Base-by-base conservation (phyloP, 2,888 invertebrate species). In the Dasysyrphus albostriatus region DNA sequence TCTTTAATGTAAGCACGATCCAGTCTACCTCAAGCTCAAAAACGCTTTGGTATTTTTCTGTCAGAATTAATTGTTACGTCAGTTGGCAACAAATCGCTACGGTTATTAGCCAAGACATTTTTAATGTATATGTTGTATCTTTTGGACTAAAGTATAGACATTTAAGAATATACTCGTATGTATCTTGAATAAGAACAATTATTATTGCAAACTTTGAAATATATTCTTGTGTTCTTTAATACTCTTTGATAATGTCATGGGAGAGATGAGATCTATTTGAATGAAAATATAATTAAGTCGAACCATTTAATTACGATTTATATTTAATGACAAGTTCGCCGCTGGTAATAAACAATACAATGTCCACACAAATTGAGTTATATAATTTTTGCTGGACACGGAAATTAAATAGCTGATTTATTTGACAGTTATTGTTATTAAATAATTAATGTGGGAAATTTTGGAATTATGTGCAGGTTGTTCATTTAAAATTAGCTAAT, bases 21-120 rank as follows among this genome's bases (percentile, higher is more conserved):
- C 19, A 24, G 0, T 34, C 5, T 37, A 51, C 32, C 54, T 37
- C n/a, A 7, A 51, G 51, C 51, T 65, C 34, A 49, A 10, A 34
- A 39, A 37, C 24, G 69, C 9, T 69, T 69, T 19, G 34, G 5
- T 19, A 32, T 24, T 61, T 39, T 49, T 39, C 69, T 69, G 69
- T 51, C 54, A 54, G 69, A 39, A 69, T 37, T 69, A 54, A 69
- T 69, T 54, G 69, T 69, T 69, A 39, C 51, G 69, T 69, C 51
- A 29, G 63, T 44, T 69, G 29, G 37, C 69, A 51, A 49, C 47
- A 49, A 34, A 67, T 67, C 19, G 39, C 24, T 47, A 24, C 42
- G 16, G 81, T 73, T 80, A 75, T 75, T 76, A 72, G 16, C 54
- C 34, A 54, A 79, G 83, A 67, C 70, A 79, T 75, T 79, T 73